Percentiles rank a stretch among this genome's conserved stretches.
phyloP scores from a whole-genome alignment of 2,888 invertebrate species.

The Erebia aethiops region DNA sequence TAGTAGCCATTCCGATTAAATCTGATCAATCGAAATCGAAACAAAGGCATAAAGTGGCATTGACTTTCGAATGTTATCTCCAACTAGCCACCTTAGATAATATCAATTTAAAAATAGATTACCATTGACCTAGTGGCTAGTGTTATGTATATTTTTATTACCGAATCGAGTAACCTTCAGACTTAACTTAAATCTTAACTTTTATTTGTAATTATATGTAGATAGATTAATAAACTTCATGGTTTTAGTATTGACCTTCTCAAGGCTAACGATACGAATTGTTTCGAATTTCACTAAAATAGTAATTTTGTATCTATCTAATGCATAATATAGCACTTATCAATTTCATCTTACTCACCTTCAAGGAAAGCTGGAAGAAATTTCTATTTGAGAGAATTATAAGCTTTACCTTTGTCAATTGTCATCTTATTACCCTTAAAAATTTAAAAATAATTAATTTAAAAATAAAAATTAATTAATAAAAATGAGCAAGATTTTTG shows the following conservation, averaged over 20 bases:
- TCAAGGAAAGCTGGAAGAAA: too few relatives aligned
- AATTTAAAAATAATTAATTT: too few relatives aligned
- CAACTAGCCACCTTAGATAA: constrained; percentile 27
- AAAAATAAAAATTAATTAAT: too few relatives aligned
- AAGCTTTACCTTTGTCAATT: too few relatives aligned
- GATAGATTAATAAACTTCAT: neutral
- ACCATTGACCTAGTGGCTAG: constrained; percentile 23
- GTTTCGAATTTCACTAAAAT: neutral
- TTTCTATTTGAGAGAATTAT: too few relatives aligned
- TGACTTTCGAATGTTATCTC: constrained; percentile 46
- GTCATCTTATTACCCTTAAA: too few relatives aligned
- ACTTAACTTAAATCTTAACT: neutral
- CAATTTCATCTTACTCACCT: too few relatives aligned
- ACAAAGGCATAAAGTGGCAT: constrained; percentile 43
- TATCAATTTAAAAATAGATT: constrained; percentile 21
- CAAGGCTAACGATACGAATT: neutral
- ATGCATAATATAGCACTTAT: too few relatives aligned
- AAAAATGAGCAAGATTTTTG: too few relatives aligned
- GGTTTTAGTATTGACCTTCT: neutral
- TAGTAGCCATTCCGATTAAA: constrained; percentile 31
- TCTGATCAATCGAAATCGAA: constrained; percentile 42
- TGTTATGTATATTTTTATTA: constrained; percentile 26
- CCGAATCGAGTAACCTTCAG: neutral
- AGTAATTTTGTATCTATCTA: too few relatives aligned
- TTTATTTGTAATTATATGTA: neutral